Evolutionary conservation across 2,888 invertebrate genomes (phyloP).

Genomic region (Flexamia atlantica): DNA sequence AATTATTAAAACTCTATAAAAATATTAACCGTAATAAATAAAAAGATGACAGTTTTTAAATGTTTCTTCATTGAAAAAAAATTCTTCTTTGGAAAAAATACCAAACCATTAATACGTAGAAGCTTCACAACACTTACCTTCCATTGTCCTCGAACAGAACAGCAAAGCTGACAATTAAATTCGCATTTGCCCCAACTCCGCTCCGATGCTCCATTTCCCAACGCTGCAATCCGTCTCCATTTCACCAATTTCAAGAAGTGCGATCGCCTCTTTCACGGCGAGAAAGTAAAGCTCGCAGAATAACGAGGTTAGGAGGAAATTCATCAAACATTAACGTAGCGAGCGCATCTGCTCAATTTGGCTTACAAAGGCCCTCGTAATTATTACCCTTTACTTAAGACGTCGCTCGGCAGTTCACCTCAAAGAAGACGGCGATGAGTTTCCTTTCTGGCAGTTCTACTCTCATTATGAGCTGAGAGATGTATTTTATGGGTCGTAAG

Average conservation of each 20-base stretch:
- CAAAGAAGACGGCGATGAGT: slow-evolving; percentile 4
- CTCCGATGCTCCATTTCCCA: no score
- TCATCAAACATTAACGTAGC: slow-evolving; percentile 4
- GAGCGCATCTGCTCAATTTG: slow-evolving; percentile 33
- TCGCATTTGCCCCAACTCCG: no score
- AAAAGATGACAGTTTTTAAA: no score
- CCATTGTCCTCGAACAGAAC: no score
- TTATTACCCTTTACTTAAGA: slow-evolving; percentile 19
- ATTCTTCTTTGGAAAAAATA: no score
- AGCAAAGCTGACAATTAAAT: no score
- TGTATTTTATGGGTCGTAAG: neutral
- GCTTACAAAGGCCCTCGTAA: neutral
- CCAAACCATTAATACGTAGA: no score
- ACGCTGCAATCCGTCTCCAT: slow-evolving; percentile 13
- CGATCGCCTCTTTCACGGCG: neutral
- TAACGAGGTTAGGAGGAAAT: slow-evolving; percentile 35
- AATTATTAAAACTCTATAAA: no score
- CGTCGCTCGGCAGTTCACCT: neutral
- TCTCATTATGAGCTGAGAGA: neutral
- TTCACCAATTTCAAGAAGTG: neutral
- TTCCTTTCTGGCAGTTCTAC: slow-evolving; percentile 5
- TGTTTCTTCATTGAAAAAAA: no score
- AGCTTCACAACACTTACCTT: no score
- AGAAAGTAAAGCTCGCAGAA: neutral
- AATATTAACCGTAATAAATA: no score